phyloP scores from a whole-genome alignment of 1,140 invertebrate genomes.

The Zaprionus kolodkinae region DNA sequence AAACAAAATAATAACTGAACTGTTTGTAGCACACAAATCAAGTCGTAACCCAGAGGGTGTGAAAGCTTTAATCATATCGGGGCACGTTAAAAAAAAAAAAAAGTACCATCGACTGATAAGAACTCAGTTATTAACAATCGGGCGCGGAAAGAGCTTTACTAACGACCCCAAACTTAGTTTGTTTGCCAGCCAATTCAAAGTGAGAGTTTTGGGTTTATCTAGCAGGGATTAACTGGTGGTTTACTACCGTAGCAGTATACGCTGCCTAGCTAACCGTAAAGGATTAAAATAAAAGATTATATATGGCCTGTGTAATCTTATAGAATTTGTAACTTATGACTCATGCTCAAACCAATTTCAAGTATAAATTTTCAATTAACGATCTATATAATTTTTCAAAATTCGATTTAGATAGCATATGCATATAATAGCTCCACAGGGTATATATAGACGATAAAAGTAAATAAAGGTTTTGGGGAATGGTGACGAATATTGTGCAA shows the following conservation, averaged over 20 bases:
- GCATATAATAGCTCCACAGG: background rate
- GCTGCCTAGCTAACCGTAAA: no score
- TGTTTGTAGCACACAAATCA: slow-evolving; percentile 31
- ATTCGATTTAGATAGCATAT: slow-evolving; percentile 11
- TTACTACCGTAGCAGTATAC: no score
- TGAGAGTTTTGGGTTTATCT: background rate
- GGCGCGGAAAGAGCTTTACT: slow-evolving; percentile 17
- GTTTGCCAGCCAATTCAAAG: background rate
- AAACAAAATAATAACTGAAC: slow-evolving; percentile 69
- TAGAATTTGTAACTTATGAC: background rate
- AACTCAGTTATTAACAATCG: slow-evolving; percentile 57
- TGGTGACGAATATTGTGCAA: slow-evolving; percentile 22
- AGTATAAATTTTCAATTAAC: background rate
- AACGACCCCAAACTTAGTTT: slow-evolving; percentile 7
- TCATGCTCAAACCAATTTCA: background rate
- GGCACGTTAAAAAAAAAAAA: slow-evolving; percentile 22
- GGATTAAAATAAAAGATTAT: background rate
- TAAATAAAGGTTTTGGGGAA: background rate
- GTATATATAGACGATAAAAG: background rate
- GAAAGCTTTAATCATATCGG: slow-evolving; percentile 79
- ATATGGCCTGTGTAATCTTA: background rate
- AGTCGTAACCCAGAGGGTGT: slow-evolving; percentile 35
- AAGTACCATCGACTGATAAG: slow-evolving; percentile 60
- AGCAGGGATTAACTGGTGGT: background rate
- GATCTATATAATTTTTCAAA: background rate